phyloP scores from a whole-genome alignment of 2,113 vertebrate species.

The Phaethornis superciliosus region DNA sequence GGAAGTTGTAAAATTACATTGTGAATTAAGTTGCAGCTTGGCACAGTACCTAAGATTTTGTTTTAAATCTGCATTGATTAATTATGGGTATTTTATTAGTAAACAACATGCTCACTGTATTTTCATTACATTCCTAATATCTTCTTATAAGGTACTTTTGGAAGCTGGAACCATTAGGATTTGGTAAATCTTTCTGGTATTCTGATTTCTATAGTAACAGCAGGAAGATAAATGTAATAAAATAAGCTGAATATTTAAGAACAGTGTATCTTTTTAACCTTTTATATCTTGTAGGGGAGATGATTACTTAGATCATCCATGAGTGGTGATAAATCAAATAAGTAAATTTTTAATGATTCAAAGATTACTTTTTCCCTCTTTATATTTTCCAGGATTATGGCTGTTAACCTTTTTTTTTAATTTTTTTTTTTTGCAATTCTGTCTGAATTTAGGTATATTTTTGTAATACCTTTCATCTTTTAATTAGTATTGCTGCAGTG shows the following conservation, averaged over 20 bases:
- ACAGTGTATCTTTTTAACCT: neutral
- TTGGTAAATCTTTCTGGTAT: conserved; percentile 43
- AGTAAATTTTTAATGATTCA: neutral
- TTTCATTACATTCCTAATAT: neutral
- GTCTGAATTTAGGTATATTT: neutral
- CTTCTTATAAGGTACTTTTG: neutral
- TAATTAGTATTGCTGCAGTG: neutral
- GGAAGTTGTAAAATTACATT: neutral
- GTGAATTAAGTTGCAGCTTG: neutral
- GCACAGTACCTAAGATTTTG: neutral
- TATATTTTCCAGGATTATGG: neutral
- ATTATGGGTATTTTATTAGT: neutral
- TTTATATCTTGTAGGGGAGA: neutral
- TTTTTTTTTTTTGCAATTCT: neutral
- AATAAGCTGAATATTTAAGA: conserved; percentile 35
- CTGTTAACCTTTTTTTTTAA: neutral
- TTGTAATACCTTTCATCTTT: conserved; percentile 10
- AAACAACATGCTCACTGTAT: neutral
- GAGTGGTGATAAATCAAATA: neutral
- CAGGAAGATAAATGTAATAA: conserved; percentile 25
- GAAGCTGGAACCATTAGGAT: conserved; percentile 8
- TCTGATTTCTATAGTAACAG: conserved; percentile 67
- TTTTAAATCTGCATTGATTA: neutral
- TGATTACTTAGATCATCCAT: neutral
- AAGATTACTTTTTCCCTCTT: neutral